Evolutionary conservation across 37 sponge, comb jelly and placozoan species (phyloP).

Genomic region (Beroe forskalii): DNA sequence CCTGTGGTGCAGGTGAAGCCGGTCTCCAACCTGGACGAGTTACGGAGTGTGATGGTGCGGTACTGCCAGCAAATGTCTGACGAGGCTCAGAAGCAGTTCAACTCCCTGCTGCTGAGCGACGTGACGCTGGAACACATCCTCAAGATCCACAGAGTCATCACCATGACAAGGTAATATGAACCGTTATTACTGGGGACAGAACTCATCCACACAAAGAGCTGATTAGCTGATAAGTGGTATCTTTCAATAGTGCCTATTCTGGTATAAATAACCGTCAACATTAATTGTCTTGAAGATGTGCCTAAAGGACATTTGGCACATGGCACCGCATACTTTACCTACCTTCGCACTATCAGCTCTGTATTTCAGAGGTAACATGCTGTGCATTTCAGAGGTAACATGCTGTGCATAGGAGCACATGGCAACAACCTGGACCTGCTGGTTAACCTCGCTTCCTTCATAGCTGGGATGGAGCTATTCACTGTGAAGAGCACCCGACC

Average conservation of each 20-base stretch:
- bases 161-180: constrained; percentile 71
- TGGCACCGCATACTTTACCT: too few species aligned
- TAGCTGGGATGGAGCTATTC: constrained; percentile 73
- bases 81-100: constrained; percentile 68
- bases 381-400: constrained; percentile 68
- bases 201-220: too few species aligned
- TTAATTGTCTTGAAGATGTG: too few species aligned
- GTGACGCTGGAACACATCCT: constrained; percentile 68
- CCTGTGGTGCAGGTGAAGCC: constrained; percentile 45
- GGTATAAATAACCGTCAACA: too few species aligned
- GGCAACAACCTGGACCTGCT: constrained; percentile 67
- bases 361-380: too few species aligned
- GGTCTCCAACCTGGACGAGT: constrained; percentile 32
- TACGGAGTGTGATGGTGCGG: constrained; percentile 37
- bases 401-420: constrained; percentile 64
- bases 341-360: too few species aligned
- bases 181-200: too few species aligned
- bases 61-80: constrained; percentile 65
- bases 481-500: constrained; percentile 63
- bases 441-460: constrained; percentile 75
- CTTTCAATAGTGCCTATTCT: too few species aligned
- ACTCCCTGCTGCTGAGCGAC: constrained; percentile 69
- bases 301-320: too few species aligned
- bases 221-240: too few species aligned
- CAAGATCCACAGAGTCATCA: constrained; percentile 75